Base-by-base conservation (phyloP, 2,113 vertebrate species). In the Rutilus rutilus region DNA sequence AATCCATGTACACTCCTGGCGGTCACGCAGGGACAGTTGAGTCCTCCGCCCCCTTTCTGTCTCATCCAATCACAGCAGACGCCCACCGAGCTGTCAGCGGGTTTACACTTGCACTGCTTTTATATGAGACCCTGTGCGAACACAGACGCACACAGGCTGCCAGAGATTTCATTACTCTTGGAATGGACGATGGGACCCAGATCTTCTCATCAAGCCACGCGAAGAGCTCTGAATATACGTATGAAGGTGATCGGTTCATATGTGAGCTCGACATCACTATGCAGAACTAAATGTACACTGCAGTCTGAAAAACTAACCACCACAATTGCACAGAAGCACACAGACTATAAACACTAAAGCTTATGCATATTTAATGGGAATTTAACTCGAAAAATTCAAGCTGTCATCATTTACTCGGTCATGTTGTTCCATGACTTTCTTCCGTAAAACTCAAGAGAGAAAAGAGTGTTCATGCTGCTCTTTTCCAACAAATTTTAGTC, bases 101-200 rank as follows among this genome's bases (percentile, higher is more conserved):
- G 57, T 80, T 65, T 84, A 84, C 81, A 75, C 76, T 83, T 86
- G n/a, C 75, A 86, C 57, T 4, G 42, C 71, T 83, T 88, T 88
- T 84, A 86, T 81, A 86, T 11, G 84, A 86, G 87, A 60, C 75
- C 78, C 85, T 45, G 64, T 74, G 83, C 50, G 33, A 82, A 78
- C 57, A 54, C 86, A 74, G 33, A 78, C 33, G 3, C 50, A 57
- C 45, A 85, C 30, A 21, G 21, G 2, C 54, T 19, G 84, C 87
- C 87, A 88, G 83, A 77, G 42, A 47, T 80, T 84, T 84, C 85
- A 86, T 76, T 80, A 85, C 73, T 83, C 36, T 85, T 85, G 86
- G 83, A 87, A 47, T 33, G 4, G n/a, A 65, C 25, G 78, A 82
- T 75, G 59, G 78, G 33, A 84, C 62, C 60, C 69, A 80, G 85